Conservation (phyloP, 2,797 vertebrate species). For the Glyptemys insculpta region DNA sequence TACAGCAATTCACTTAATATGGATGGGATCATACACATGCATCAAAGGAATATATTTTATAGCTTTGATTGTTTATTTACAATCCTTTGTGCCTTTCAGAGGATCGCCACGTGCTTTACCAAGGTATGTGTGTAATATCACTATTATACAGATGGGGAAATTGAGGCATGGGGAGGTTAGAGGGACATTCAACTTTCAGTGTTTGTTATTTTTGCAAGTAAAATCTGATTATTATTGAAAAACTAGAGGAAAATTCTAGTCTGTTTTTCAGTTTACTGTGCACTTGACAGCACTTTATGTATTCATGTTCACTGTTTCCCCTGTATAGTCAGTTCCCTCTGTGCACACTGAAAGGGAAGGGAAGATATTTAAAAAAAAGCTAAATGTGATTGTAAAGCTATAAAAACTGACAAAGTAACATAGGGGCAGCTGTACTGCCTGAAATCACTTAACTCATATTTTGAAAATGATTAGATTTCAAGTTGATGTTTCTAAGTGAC, state of each 20-base stretch:
- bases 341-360: neutral
- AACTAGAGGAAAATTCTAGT: neutral
- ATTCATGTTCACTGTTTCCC: neutral
- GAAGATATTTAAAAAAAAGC: neutral
- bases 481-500: neutral
- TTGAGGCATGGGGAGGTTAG: neutral
- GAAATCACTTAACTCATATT: neutral
- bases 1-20: neutral
- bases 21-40: neutral
- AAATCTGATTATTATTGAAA: neutral
- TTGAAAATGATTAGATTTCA: neutral
- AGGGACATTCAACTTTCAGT: neutral
- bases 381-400: neutral
- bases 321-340: neutral
- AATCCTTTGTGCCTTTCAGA: neutral
- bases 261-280: neutral
- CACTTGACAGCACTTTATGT: neutral
- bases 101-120: neutral
- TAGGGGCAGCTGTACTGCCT: neutral
- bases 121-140: neutral
- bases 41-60: neutral
- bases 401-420: neutral
- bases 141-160: neutral
- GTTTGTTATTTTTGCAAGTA: neutral
- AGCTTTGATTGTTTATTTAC: neutral